Base-by-base conservation (phyloP, 2,113 vertebrate species). In the Connochaetes taurinus region DNA sequence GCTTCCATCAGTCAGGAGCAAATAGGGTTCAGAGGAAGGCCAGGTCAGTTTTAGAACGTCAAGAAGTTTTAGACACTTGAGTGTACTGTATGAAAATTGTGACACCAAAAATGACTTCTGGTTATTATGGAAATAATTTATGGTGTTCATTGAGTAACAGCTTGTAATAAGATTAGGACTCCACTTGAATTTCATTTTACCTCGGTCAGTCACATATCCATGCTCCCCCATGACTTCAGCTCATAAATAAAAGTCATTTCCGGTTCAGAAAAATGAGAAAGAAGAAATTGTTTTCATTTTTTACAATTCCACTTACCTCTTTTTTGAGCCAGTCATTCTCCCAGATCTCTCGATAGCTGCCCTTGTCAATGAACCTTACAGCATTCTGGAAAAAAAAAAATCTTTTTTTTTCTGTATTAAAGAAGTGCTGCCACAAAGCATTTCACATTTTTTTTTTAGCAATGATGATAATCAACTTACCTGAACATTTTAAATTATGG, bases 321-420 rank as follows among this genome's bases (percentile, higher is more conserved):
- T 94, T 98, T 94, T 99, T 99, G 4, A 99, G 98, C 99, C 99
- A 99, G 27, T 98, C 93, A 3, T 99, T 99, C 97, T 99, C 99
- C 98, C 98, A 97, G 85, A 99, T 98, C 97, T 99, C 99, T 93
- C 95, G 97, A 62, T 91, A n/a, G 64, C 97, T 99, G 60, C 78
- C 27, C 62, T 91, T 98, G 96, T 99, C 98, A 45, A 99, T 98
- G 53, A 98, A 97, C 88, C 87, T 98, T 13, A 99, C 57, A 36
- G 99, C 98, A 12, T 97, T 98, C 99, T 99, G 94, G 98, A 98
- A 98, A 57, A 98, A 85, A 98, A 74, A 52, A 7, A 2, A 23
- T 5, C 2, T 10, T 31, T 16, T 74, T 78, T 78, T 94, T 96
- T 96, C 81, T 74, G 15, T 78, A 7, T 91, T 90, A 50, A 94